A percentile compares a stretch with the other conserved stretches of the same genome.
phyloP scores from a whole-genome alignment of 2,888 invertebrate genomes.

The Phaonia tiefii region DNA sequence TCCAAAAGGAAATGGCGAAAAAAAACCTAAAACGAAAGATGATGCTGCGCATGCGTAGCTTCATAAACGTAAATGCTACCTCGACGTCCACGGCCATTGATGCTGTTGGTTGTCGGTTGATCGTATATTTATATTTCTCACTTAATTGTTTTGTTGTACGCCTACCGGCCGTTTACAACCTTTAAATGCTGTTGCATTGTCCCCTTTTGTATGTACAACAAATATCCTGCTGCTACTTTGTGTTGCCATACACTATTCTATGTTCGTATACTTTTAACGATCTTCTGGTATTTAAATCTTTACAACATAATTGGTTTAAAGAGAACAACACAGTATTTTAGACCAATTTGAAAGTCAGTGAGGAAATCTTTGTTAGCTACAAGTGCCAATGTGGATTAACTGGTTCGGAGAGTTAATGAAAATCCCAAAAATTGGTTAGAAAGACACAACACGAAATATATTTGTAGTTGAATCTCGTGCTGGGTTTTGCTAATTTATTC shows the following conservation, averaged over 20 bases:
- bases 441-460: background rate
- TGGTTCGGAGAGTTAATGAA: slow-evolving; percentile 45
- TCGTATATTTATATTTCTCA: slow-evolving; percentile 75
- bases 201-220: slow-evolving; percentile 45
- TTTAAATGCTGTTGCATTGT: slow-evolving; percentile 61
- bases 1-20: background rate
- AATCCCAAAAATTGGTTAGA: slow-evolving; percentile 38
- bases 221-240: slow-evolving; percentile 59
- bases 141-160: slow-evolving; percentile 79
- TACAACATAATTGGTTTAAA: slow-evolving; percentile 44
- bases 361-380: slow-evolving; percentile 37
- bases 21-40: background rate
- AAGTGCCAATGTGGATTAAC: slow-evolving; percentile 1
- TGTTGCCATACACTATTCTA: background rate
- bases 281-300: slow-evolving; percentile 1
- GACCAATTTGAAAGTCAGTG: slow-evolving; percentile 56
- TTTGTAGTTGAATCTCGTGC: slow-evolving; percentile 48
- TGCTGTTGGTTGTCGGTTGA: slow-evolving; percentile 8
- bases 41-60: background rate
- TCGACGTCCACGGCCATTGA: background rate
- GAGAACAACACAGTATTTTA: slow-evolving; percentile 28
- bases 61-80: background rate
- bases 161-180: slow-evolving; percentile 69
- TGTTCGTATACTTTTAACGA: no score
- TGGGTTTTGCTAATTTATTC: slow-evolving; percentile 34